Evolutionary conservation across 23 tunicate species (phyloP).

Genomic region (Corella eumyota): DNA sequence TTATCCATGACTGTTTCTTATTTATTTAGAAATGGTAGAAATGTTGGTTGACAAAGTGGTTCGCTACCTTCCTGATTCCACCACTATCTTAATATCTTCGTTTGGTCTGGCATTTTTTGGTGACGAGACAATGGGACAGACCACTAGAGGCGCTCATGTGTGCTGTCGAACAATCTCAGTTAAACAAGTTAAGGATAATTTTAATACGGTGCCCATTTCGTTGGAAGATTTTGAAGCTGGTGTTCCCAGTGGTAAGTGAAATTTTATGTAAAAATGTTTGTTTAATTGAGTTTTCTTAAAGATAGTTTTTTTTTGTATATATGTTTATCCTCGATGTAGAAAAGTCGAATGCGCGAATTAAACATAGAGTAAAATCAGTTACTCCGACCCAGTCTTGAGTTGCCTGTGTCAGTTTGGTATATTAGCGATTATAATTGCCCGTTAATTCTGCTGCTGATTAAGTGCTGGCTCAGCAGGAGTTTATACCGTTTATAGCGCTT

Average conservation of each 20-base stretch:
- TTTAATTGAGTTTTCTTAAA: too few species aligned
- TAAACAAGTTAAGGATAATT: slow-evolving; percentile 45
- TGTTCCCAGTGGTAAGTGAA: slow-evolving; percentile 42
- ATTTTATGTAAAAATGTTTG: not conserved
- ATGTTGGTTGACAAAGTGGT: slow-evolving; percentile 8
- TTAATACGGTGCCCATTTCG: slow-evolving; percentile 31
- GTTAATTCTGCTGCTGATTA: too few species aligned
- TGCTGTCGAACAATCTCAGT: slow-evolving; percentile 17
- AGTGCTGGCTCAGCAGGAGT: too few species aligned
- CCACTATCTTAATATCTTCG: not conserved
- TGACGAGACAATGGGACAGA: slow-evolving; percentile 74
- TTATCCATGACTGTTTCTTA: not conserved
- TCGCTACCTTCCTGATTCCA: not conserved
- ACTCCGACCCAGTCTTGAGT: too few species aligned
- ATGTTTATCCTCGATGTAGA: too few species aligned
- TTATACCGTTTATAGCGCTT: too few species aligned
- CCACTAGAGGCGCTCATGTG: slow-evolving; percentile 63
- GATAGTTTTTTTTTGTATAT: too few species aligned
- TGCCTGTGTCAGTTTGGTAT: too few species aligned
- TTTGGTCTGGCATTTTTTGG: slow-evolving; percentile 62
- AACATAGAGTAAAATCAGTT: too few species aligned
- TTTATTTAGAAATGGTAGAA: slow-evolving; percentile 6
- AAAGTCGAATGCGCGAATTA: too few species aligned
- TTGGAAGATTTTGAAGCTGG: slow-evolving; percentile 1
- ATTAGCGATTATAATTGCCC: too few species aligned